Conservation (phyloP, 2,888 invertebrate genomes). For the Dryococelus australis region DNA sequence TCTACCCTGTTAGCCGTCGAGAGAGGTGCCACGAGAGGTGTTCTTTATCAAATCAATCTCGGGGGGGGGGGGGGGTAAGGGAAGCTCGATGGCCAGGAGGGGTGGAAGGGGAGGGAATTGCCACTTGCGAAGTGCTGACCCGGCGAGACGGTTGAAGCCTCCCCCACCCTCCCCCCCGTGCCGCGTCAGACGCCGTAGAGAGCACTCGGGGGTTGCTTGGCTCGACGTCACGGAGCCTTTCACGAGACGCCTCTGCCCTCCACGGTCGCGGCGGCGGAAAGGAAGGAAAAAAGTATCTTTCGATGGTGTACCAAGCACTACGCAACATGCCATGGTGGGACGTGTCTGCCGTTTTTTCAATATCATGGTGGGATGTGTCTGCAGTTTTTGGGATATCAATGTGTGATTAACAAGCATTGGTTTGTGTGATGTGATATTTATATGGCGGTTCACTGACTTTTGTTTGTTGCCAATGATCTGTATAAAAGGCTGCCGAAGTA, state of each 20-base stretch:
- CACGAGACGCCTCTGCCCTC: neutral
- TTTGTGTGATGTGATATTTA: too few relatives aligned
- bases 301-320: too few relatives aligned
- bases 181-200: neutral
- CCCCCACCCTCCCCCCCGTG: neutral
- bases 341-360: too few relatives aligned
- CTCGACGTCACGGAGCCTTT: neutral
- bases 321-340: too few relatives aligned
- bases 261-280: too few relatives aligned
- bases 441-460: too few relatives aligned
- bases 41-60: conserved; percentile 16
- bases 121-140: conserved; percentile 10
- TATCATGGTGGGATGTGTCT: too few relatives aligned
- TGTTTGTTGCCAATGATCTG: too few relatives aligned
- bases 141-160: neutral
- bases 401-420: too few relatives aligned
- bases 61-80: neutral
- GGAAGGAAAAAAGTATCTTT: too few relatives aligned
- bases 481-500: too few relatives aligned
- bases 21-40: neutral
- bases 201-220: neutral
- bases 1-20: conserved; percentile 1
- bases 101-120: neutral
- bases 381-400: too few relatives aligned
- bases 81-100: neutral